Evolutionary conservation across 2,113 vertebrate species (phyloP).

Genomic region (Alligator mississippiensis): DNA sequence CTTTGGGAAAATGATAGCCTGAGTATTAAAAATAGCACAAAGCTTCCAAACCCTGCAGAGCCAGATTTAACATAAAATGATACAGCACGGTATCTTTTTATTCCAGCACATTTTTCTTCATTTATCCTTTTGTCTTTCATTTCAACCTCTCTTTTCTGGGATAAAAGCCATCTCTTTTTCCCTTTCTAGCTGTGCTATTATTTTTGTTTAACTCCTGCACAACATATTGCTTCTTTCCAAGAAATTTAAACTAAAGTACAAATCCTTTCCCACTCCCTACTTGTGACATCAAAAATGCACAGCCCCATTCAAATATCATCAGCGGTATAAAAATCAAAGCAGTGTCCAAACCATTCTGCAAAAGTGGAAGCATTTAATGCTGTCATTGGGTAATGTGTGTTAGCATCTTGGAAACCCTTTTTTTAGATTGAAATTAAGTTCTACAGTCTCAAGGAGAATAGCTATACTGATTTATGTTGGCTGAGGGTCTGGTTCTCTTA

Average conservation of each 20-base stretch:
- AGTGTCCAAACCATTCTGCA: neutral
- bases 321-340: neutral
- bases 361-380: neutral
- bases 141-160: neutral
- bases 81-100: neutral
- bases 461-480: neutral
- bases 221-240: neutral
- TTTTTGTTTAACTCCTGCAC: neutral
- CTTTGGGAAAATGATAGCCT: constrained; percentile 56
- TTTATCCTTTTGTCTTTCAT: neutral
- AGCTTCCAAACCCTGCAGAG: neutral
- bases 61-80: constrained; percentile 26
- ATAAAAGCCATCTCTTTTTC: neutral
- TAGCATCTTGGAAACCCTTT: neutral
- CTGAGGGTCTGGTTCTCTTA: neutral
- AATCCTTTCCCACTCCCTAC: neutral
- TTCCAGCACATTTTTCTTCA: neutral
- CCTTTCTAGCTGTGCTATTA: neutral
- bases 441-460: neutral
- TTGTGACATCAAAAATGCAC: neutral
- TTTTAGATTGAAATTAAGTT: neutral
- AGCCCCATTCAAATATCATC: neutral
- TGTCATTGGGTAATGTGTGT: neutral
- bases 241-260: fast-evolving
- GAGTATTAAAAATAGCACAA: constrained; percentile 62